Evolutionary conservation across 2,113 vertebrate genomes (phyloP).

Genomic region (Carollia perspicillata): DNA sequence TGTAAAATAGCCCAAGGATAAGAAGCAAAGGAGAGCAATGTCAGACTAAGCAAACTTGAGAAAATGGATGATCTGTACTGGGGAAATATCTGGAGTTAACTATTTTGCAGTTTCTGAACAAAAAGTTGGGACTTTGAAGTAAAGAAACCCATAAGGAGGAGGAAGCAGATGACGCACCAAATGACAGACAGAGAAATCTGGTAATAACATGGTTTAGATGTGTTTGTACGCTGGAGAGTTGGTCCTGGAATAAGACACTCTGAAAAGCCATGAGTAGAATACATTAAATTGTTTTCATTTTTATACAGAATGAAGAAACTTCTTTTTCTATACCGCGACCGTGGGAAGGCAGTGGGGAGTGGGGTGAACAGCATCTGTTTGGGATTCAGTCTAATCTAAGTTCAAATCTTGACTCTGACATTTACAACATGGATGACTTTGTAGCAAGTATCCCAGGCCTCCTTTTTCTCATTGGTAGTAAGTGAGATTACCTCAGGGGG

Average conservation of each 20-base stretch:
- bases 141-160: slow-evolving; percentile 4
- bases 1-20: slow-evolving; percentile 55
- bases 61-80: slow-evolving; percentile 1
- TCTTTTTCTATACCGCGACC: background rate
- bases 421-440: background rate
- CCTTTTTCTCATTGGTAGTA: background rate
- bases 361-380: background rate
- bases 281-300: background rate
- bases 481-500: background rate
- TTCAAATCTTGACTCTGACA: background rate
- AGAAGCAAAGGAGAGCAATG: slow-evolving; percentile 36
- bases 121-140: slow-evolving; percentile 50
- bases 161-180: background rate
- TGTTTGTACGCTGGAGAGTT: background rate
- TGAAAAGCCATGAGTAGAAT: background rate
- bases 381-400: background rate
- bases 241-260: background rate
- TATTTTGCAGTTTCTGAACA: slow-evolving; percentile 45
- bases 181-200: background rate
- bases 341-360: background rate
- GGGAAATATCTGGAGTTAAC: background rate
- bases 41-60: slow-evolving; percentile 4
- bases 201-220: background rate
- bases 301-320: background rate
- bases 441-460: background rate